phyloP scores from a whole-genome alignment of 2,888 invertebrate species.

The Altica lythri region DNA sequence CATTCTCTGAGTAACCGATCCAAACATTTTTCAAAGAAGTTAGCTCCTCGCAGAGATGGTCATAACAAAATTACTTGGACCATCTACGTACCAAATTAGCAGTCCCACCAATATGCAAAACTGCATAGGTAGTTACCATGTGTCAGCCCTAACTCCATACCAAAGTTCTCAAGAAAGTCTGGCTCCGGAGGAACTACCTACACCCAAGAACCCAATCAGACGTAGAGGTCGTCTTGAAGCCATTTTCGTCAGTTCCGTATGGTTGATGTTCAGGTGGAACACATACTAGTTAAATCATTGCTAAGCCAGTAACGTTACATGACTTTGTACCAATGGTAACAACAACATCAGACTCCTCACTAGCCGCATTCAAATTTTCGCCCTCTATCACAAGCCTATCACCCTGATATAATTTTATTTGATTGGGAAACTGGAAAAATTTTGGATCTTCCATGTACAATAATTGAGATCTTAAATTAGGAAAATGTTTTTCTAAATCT shows the following conservation, averaged over 20 bases:
- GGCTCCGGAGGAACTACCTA: too few species aligned
- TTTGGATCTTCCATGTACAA: conserved; percentile 91
- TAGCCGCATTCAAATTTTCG: conserved; percentile 89
- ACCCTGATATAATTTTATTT: conserved; percentile 86
- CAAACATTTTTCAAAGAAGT: too few species aligned
- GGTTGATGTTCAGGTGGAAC: conserved; percentile 91
- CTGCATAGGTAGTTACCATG: too few species aligned
- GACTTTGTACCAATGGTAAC: conserved; percentile 89
- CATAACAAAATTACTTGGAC: too few species aligned
- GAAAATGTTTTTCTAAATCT: conserved; percentile 86
- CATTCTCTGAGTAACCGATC: too few species aligned
- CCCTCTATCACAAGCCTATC: conserved; percentile 96
- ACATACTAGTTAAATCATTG: conserved; percentile 89
- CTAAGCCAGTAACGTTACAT: conserved; percentile 94
- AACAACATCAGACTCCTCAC: conserved; percentile 90
- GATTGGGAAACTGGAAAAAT: conserved; percentile 82
- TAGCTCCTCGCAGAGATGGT: too few species aligned
- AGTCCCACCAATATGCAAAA: too few species aligned
- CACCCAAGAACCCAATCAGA: too few species aligned
- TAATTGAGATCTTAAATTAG: conserved; percentile 79
- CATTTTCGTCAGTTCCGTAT: conserved; percentile 74
- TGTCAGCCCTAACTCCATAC: too few species aligned
- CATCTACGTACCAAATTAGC: too few species aligned
- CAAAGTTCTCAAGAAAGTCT: too few species aligned
- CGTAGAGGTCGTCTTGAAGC: too few species aligned